Conservation (phyloP, 2,113 vertebrate genomes). For the Nothoprocta perdicaria region DNA sequence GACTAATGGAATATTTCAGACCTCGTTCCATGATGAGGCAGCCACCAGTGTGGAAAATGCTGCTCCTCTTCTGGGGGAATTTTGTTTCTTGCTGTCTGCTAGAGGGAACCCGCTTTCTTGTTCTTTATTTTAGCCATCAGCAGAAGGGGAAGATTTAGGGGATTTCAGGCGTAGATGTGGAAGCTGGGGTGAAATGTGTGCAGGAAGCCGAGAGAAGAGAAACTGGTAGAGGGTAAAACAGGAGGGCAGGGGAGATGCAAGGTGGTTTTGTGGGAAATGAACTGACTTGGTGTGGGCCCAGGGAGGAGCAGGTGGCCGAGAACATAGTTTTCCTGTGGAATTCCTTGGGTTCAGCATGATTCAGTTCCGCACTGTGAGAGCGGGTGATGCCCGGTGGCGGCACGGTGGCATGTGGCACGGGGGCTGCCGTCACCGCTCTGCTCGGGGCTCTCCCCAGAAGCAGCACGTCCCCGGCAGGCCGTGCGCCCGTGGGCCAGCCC, state of each 20-base stretch:
- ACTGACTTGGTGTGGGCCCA: neutral
- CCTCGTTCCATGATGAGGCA: constrained; percentile 58
- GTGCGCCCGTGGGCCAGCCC: accelerated
- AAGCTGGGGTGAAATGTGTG: neutral
- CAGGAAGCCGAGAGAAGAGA: neutral
- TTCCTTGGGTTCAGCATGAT: neutral
- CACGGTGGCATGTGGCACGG: neutral
- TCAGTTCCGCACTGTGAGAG: neutral
- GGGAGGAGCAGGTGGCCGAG: neutral
- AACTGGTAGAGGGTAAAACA: neutral
- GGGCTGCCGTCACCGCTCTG: neutral
- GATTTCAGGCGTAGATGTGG: neutral
- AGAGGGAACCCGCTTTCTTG: constrained; percentile 26
- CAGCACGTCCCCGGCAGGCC: neutral
- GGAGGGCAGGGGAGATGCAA: neutral
- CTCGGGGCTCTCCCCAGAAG: neutral
- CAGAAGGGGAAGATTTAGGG: constrained; percentile 21
- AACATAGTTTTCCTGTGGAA: neutral
- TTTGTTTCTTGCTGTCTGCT: constrained; percentile 25
- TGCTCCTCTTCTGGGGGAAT: constrained; percentile 41
- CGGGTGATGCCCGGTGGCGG: neutral
- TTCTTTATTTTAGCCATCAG: constrained; percentile 51
- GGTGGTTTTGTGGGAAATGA: neutral
- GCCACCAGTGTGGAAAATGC: constrained; percentile 54
- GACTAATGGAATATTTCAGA: constrained; percentile 64